These are phyloP conservation scores for Euleptes europaea DNA, from an alignment of 2,113 vertebrate genomes.

Conservation along the genomic window DNA sequence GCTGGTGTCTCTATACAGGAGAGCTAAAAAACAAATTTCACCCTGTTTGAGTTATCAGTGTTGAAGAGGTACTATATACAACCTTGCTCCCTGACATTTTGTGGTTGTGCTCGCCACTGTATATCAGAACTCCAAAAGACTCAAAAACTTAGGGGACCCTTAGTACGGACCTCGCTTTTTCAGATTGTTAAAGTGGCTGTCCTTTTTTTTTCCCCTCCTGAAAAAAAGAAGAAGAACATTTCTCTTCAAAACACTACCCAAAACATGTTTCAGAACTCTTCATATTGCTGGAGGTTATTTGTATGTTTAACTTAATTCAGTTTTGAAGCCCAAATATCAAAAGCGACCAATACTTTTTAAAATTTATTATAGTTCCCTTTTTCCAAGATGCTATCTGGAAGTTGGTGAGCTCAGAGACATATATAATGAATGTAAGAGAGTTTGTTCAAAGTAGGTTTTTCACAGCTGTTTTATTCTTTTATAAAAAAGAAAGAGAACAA, in stretches of 20 bases:
- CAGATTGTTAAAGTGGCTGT: conserved; percentile 29
- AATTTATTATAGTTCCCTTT: conserved; percentile 21
- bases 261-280: conserved; percentile 27
- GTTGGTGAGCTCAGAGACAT: conserved; percentile 26
- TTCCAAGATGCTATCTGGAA: conserved; percentile 27
- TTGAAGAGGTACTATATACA: too few species aligned
- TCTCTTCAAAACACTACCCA: conserved; percentile 28
- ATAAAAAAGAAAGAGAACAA: conserved; percentile 40
- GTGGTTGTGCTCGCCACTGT: too few species aligned
- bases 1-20: too few species aligned
- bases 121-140: too few species aligned
- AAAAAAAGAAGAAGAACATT: conserved; percentile 32
- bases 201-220: background rate
- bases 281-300: conserved; percentile 31
- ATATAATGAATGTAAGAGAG: conserved; percentile 19
- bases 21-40: too few species aligned
- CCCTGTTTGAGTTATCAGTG: too few species aligned
- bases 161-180: background rate
- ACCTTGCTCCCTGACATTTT: too few species aligned
- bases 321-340: conserved; percentile 43
- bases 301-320: conserved; percentile 50
- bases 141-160: too few species aligned
- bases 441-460: conserved; percentile 49
- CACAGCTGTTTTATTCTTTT: conserved; percentile 36
- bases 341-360: conserved; percentile 26